phyloP scores from a whole-genome alignment of 2,888 invertebrate genomes.

The Drosophila formosana region DNA sequence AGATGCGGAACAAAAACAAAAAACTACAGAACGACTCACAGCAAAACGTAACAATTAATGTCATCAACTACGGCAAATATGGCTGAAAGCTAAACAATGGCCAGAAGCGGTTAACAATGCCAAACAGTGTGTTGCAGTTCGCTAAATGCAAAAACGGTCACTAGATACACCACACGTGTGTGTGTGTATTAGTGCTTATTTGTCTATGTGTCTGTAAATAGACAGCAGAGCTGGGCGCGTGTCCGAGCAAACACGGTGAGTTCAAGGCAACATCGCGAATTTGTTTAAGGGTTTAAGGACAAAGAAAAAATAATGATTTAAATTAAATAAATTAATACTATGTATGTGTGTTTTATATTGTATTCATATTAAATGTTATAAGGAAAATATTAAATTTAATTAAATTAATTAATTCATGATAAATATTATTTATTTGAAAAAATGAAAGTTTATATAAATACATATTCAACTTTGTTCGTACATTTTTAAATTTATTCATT shows the following conservation, averaged over 20 bases:
- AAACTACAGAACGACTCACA: conserved; percentile 22
- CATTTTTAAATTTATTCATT: no score
- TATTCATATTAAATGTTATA: no score
- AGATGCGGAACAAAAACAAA: conserved; percentile 16
- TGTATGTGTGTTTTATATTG: no score
- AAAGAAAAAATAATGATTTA: neutral
- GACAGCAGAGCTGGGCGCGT: neutral
- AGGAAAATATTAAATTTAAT: no score
- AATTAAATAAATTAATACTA: no score
- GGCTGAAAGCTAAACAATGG: conserved; percentile 57
- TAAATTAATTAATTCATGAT: no score
- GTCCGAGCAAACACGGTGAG: neutral
- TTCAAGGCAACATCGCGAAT: neutral
- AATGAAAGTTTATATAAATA: no score
- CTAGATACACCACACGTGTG: conserved; percentile 6
- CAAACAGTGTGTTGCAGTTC: conserved; percentile 53
- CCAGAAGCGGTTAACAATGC: conserved; percentile 62
- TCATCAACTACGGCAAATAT: conserved; percentile 64
- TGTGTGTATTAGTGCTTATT: neutral
- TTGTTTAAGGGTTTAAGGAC: neutral
- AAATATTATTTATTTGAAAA: no score
- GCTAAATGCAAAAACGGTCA: conserved; percentile 59
- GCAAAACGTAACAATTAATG: conserved; percentile 75
- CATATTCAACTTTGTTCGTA: no score
- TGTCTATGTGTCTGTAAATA: conserved; percentile 5